Evolutionary conservation across 2,888 invertebrate genomes (phyloP), one percentile per base, ranked within the genome.

Genomic region (Escarpia spicata): DNA sequence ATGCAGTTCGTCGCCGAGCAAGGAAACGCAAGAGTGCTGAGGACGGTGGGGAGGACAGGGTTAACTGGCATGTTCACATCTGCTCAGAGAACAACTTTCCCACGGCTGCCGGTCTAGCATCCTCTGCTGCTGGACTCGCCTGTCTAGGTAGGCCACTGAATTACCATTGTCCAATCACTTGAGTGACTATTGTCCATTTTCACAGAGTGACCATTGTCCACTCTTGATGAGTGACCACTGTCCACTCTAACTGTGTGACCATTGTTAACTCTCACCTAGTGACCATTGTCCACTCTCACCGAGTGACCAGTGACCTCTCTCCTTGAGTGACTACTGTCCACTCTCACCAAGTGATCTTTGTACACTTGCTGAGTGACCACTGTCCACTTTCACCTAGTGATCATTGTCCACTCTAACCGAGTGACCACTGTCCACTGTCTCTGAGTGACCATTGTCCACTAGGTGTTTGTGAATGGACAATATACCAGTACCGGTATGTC

Each of bases 81-180:
- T 95, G 95, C 75, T 97, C 97, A 0, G 98, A 98, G 95, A 99
- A 99, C 96, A 99, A 99, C 97, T 99, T 99, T 96, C 99, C 99
- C 19, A 99, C 99, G 4, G 99, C 99, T 4, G 99, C 99, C 92
- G 99, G 99, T 0, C 97, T 99, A 92, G 99, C 99, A 0, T 99
- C 99, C 0, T 99, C 99, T 93, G 99, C 99, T 45, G 99, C 99
- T 90, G 99, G 99, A 4, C 99, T 99, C 96, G 99, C 99, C 3
- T 99, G 99, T 96, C 97, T 99, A 95, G 97, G 97, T 97, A 95
- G 92, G 92, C 60, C 19, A 60, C 43, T 31, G 26, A 58, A 15
- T 92, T n/a, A 89, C 75, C 75, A 75, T 26, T 75, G 75, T 75
- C 75, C 75, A 75, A 15, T 52, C 15, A 9, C 52, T 52, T 9